A percentile compares a stretch with the other conserved stretches of the same genome.
Evolutionary conservation across 2,113 vertebrate species (phyloP).

Genomic region (Crocuta crocuta): DNA sequence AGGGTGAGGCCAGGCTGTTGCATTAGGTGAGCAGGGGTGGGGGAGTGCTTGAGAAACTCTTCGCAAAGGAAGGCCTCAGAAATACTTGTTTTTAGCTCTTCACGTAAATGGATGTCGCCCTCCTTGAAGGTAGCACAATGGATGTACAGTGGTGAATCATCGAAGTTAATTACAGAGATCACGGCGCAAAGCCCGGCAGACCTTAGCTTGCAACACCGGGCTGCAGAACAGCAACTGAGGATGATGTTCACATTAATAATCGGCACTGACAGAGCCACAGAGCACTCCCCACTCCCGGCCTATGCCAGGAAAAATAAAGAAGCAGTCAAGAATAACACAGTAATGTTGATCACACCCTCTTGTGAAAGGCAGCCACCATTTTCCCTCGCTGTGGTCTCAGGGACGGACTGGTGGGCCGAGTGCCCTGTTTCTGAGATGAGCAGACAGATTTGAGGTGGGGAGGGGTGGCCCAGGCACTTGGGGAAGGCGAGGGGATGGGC

Average conservation of each 20-base stretch:
- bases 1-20: neutral
- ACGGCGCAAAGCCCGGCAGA: constrained; percentile 7
- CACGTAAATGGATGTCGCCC: constrained; percentile 27
- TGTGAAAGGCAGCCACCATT: neutral
- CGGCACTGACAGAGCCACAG: constrained; percentile 74
- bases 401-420: neutral
- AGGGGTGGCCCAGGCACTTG: neutral
- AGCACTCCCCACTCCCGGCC: constrained; percentile 47
- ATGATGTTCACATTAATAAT: constrained; percentile 75
- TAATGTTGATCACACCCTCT: neutral
- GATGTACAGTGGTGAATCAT: constrained; percentile 65
- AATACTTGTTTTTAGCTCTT: neutral
- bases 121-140: constrained; percentile 52
- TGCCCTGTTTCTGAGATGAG: neutral
- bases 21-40: neutral
- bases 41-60: neutral
- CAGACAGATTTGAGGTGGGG: neutral
- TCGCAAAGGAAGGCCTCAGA: neutral
- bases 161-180: constrained; percentile 70
- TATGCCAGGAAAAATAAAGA: constrained; percentile 75
- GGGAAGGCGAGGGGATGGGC: fast-evolving
- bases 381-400: neutral
- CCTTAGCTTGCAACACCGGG: constrained; percentile 58
- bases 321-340: constrained; percentile 54
- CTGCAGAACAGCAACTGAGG: neutral